Evolutionary conservation across 1,140 invertebrate genomes (phyloP), one percentile per base, ranked within the genome.

Genomic region (Apis cerana): DNA sequence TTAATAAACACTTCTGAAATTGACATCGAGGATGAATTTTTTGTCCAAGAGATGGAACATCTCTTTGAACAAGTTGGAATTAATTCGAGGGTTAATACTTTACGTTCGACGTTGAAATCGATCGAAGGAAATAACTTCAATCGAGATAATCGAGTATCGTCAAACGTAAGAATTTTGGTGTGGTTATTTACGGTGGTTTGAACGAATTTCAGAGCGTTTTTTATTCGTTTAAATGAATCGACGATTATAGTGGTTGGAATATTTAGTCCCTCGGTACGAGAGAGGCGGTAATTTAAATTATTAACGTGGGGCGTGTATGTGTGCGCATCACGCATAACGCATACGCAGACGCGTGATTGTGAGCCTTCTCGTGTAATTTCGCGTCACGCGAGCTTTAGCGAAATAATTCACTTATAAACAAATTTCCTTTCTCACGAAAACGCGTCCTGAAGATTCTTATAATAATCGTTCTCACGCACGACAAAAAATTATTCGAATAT

Each of bases 241-340:
- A 2, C 52, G 33, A 50, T 11, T 12, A 19, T 15, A 21, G 15
- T 23, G 11, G 21, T 43, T 80, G 48, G 64, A 80, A 80, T 65
- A 75, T 80, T 80, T 56, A 65, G 33, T 33, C 19, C 56, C 9
- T 48, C 17, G 58, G 3, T 50, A 27, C 13, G 58, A 52, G 33
- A 56, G 27, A 65, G 17, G 15, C 8, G 50, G 56, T 50, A 79
- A 33, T 56, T 17, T 56, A 65, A 80, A 65, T 80, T 80, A 80
- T 80, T 65, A 80, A 80, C 69, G 27, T n/a, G 12, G 13, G 13
- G 4, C 13, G 12, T 15, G 27, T 11, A 21, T 62, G 68, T 23
- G 77, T 54, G 68, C 27, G 10, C 56, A 43, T 13, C 19, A 13
- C 21, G 68, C 23, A n/a, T 64, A 68, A 52, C 23, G 13, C 43